A percentile compares a stretch with the other conserved stretches of the same genome.
These are phyloP conservation scores for Patella caerulea DNA, from an alignment of 2,888 invertebrate genomes.

Conservation along the genomic window DNA sequence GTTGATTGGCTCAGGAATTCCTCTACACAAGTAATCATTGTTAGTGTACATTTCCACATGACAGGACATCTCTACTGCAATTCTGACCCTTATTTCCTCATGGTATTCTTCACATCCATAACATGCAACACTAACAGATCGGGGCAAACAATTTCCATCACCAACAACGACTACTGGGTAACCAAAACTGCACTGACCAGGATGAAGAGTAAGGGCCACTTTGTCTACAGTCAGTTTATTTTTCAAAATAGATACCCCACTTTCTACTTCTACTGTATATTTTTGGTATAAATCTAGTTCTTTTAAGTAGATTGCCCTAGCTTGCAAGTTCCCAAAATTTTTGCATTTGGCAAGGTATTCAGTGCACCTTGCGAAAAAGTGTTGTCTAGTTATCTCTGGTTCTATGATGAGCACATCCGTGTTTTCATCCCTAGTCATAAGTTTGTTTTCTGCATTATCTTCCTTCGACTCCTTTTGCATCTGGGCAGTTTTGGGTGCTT, in stretches of 20 bases:
- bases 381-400: neutral
- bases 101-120: slow-evolving; percentile 18
- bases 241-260: neutral
- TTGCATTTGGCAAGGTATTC: slow-evolving; percentile 6
- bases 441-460: no score
- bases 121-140: slow-evolving; percentile 30
- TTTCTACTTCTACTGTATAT: neutral
- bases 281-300: neutral
- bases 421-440: no score
- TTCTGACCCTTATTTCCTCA: slow-evolving; percentile 29
- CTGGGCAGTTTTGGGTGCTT: no score
- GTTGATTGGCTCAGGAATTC: neutral
- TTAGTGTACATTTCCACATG: slow-evolving; percentile 27
- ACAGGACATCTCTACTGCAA: slow-evolving; percentile 26
- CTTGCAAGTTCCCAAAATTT: neutral
- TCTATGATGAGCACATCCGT: no score
- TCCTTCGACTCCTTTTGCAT: no score
- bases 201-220: neutral
- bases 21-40: slow-evolving; percentile 17
- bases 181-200: neutral
- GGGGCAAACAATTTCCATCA: slow-evolving; percentile 37
- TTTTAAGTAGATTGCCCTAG: slow-evolving; percentile 6
- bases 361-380: neutral
- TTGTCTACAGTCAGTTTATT: slow-evolving; percentile 3
- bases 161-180: slow-evolving; percentile 10